Percentiles rank a stretch among this genome's conserved stretches.
These are phyloP conservation scores for Fragum sueziense DNA, from an alignment of 2,888 invertebrate species.

Conservation along the genomic window DNA sequence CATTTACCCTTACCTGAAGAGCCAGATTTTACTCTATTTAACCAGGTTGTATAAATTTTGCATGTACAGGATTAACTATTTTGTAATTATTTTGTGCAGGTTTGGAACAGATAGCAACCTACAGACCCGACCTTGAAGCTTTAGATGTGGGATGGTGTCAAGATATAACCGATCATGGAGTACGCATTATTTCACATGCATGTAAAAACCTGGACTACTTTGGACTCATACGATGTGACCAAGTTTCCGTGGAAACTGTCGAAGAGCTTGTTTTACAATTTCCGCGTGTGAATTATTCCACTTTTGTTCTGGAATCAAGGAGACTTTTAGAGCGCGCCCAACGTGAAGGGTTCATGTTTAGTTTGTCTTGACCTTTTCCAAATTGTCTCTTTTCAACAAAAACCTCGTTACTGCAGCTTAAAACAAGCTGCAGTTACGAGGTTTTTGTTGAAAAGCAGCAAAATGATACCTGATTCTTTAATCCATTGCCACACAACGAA, in stretches of 20 bases:
- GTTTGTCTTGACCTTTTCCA: background rate
- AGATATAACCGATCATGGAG: constrained; percentile 71
- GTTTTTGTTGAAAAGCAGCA: too few relatives aligned
- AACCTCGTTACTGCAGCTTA: too few relatives aligned
- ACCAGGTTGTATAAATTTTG: too few relatives aligned
- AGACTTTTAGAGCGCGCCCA: constrained; percentile 67
- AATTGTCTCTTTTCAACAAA: background rate
- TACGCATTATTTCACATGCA: constrained; percentile 64
- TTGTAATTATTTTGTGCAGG: constrained; percentile 61
- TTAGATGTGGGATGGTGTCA: constrained; percentile 78
- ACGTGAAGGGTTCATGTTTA: constrained; percentile 60
- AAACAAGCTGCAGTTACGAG: too few relatives aligned
- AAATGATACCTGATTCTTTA: too few relatives aligned
- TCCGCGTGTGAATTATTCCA: constrained; percentile 74
- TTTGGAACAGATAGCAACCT: constrained; percentile 60
- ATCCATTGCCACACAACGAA: too few relatives aligned
- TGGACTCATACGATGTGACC: constrained; percentile 75
- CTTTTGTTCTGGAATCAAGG: constrained; percentile 72
- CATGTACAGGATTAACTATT: too few relatives aligned
- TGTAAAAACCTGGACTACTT: constrained; percentile 70
- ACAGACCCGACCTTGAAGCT: constrained; percentile 66
- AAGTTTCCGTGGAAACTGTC: constrained; percentile 68
- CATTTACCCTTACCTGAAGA: too few relatives aligned
- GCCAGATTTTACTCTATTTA: too few relatives aligned
- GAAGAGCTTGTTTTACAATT: constrained; percentile 66